phyloP scores from a whole-genome alignment of 2,888 invertebrate species.

The Strigamia crassipes region DNA sequence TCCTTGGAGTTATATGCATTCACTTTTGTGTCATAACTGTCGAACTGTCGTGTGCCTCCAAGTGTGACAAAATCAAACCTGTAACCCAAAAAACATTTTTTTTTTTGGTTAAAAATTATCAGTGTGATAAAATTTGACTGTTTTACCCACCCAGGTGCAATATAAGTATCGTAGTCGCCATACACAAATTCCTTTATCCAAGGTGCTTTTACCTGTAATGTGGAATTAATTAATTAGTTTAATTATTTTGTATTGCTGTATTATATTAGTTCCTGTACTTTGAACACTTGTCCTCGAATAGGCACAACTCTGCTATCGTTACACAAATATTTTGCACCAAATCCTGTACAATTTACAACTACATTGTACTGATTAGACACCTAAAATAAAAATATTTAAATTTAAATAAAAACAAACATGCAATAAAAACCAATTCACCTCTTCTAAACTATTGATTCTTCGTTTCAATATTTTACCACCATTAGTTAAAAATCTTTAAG shows the following conservation, averaged over 20 bases:
- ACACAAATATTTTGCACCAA: slow-evolving; percentile 57
- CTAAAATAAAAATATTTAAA: slow-evolving; percentile 49
- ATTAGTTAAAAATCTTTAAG: slow-evolving; percentile 63
- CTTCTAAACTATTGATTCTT: slow-evolving; percentile 67
- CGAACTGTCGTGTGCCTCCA: slow-evolving; percentile 84
- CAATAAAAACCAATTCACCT: not conserved
- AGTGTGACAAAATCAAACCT: slow-evolving; percentile 69
- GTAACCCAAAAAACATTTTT: not conserved
- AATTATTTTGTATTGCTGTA: slow-evolving; percentile 31
- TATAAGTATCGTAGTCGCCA: slow-evolving; percentile 82
- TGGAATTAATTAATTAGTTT: not conserved
- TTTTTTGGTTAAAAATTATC: too few species aligned
- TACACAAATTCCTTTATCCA: slow-evolving; percentile 90
- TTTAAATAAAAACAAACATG: not conserved
- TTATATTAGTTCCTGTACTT: slow-evolving; percentile 48
- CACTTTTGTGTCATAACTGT: slow-evolving; percentile 71
- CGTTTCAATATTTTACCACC: slow-evolving; percentile 69
- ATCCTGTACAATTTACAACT: slow-evolving; percentile 61
- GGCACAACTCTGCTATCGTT: slow-evolving; percentile 58
- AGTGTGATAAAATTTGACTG: too few species aligned
- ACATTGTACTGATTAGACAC: slow-evolving; percentile 58
- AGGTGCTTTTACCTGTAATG: slow-evolving; percentile 73
- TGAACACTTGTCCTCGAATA: slow-evolving; percentile 58
- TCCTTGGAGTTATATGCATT: slow-evolving; percentile 74
- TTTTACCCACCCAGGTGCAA: slow-evolving; percentile 67